A percentile compares a stretch with the other conserved stretches of the same genome.
Evolutionary conservation across 37 sponge, comb jelly and placozoan species (phyloP).

Genomic region (Tethya wilhelma): DNA sequence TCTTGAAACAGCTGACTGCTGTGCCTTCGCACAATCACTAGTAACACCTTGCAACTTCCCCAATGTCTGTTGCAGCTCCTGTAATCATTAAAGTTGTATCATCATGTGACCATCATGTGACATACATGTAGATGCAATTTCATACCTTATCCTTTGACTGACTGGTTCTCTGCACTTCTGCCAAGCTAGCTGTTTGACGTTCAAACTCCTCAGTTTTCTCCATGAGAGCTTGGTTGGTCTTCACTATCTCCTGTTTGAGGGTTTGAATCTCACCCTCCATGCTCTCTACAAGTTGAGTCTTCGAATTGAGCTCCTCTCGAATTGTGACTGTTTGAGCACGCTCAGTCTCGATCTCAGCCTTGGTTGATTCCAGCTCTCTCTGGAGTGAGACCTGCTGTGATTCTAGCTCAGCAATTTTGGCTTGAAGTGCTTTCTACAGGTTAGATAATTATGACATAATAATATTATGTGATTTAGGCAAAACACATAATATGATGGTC

Average conservation of each 20-base stretch:
- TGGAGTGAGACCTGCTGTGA: background rate
- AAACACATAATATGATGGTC: background rate
- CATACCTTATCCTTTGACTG: background rate
- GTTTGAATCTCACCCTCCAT: background rate
- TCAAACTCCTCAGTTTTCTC: slow-evolving; percentile 9
- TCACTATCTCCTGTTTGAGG: background rate
- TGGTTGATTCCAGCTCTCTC: background rate
- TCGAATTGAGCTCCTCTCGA: no score
- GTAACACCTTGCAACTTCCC: no score
- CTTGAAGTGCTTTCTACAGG: background rate
- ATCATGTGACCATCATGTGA: no score
- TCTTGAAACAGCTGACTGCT: no score
- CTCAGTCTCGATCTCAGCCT: background rate
- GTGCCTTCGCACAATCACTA: no score
- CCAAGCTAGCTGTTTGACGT: slow-evolving; percentile 3
- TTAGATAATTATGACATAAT: background rate
- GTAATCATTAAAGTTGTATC: no score
- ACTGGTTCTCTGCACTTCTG: background rate
- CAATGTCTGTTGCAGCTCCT: no score
- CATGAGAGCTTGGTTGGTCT: background rate
- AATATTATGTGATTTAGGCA: background rate
- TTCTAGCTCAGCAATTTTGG: background rate
- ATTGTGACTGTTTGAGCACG: background rate
- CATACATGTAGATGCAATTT: no score
- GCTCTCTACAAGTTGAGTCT: no score